phyloP scores from a whole-genome alignment of 2,797 vertebrate genomes.

The Pterois miles region DNA sequence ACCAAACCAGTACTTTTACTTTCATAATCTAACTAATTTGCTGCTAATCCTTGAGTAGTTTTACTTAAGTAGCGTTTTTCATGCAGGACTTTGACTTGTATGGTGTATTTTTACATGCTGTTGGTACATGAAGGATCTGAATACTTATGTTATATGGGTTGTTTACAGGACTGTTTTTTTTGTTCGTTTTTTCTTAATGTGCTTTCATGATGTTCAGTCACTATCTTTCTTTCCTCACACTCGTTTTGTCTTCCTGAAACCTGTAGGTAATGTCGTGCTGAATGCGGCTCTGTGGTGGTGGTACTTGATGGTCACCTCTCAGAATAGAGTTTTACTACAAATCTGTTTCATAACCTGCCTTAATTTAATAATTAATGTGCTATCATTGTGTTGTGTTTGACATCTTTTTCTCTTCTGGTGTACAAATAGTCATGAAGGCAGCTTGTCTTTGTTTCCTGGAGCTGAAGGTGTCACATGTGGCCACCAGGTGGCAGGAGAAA shows the following conservation, averaged over 20 bases:
- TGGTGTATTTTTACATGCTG: too few species aligned
- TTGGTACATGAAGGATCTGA: too few species aligned
- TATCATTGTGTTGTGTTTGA: background rate
- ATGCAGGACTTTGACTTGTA: too few species aligned
- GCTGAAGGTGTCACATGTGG: background rate
- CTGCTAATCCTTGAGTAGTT: too few species aligned
- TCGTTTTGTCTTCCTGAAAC: background rate
- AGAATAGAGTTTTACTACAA: background rate
- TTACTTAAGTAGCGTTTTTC: too few species aligned
- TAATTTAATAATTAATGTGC: background rate
- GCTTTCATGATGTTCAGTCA: background rate
- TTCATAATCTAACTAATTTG: too few species aligned
- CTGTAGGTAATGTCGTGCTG: background rate
- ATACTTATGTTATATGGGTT: background rate
- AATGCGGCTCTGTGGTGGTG: slow-evolving; percentile 30
- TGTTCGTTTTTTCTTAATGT: background rate
- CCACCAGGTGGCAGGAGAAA: slow-evolving; percentile 66
- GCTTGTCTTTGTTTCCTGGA: slow-evolving; percentile 6
- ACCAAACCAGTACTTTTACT: too few species aligned
- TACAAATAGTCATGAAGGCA: background rate
- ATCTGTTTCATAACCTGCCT: rapidly evolving
- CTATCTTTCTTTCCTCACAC: background rate
- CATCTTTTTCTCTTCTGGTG: background rate
- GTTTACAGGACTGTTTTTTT: background rate
- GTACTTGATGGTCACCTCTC: background rate